phyloP scores from a whole-genome alignment of 2,113 vertebrate genomes.

The Boleophthalmus pectinirostris region DNA sequence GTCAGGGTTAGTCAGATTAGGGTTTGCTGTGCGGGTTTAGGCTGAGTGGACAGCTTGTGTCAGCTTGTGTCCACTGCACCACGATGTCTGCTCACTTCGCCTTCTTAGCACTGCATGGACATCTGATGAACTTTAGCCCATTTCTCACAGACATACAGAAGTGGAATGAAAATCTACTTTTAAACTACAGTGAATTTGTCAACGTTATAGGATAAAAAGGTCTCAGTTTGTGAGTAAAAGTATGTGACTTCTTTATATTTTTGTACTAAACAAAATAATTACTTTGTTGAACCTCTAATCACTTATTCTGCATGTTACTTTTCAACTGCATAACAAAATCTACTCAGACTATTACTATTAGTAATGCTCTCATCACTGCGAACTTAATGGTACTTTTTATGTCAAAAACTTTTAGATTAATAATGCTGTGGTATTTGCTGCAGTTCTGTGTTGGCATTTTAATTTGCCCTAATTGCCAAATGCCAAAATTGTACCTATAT shows the following conservation, averaged over 20 bases:
- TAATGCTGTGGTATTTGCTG: neutral
- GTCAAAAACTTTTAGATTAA: no score
- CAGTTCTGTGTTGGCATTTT: neutral
- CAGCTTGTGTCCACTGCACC: constrained; percentile 3
- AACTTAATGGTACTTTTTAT: no score
- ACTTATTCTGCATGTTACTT: neutral
- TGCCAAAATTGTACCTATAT: constrained; percentile 10
- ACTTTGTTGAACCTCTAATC: neutral
- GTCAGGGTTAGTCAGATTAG: constrained; percentile 24
- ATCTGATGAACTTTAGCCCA: constrained; percentile 57
- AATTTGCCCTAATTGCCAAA: neutral
- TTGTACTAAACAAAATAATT: neutral
- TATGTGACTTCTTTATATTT: no score
- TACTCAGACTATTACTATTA: no score
- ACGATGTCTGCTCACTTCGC: constrained; percentile 20
- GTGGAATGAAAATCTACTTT: constrained; percentile 11
- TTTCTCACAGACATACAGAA: constrained; percentile 29
- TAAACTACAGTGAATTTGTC: neutral
- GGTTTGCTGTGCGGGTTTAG: constrained; percentile 11
- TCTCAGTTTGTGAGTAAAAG: no score
- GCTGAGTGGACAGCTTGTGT: constrained; percentile 17
- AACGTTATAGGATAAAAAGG: neutral
- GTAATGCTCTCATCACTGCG: no score
- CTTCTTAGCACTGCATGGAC: constrained; percentile 19
- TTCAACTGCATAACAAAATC: neutral